Base-by-base conservation (phyloP, 2,113 vertebrate genomes). In the Nicator chloris region DNA sequence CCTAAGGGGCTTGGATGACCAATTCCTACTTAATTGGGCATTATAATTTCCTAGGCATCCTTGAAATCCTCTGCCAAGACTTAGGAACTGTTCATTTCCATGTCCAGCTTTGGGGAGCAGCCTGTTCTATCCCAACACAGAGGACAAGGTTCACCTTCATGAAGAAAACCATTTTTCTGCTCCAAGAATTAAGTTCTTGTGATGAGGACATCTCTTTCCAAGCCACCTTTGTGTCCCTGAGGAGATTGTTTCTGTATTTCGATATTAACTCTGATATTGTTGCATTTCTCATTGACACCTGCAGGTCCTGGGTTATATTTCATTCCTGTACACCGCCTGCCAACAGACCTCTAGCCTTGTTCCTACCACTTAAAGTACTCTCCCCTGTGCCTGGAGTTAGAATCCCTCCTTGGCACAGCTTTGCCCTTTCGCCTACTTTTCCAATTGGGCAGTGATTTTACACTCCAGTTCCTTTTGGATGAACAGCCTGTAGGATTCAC, bases 361-460 rank as follows among this genome's bases (percentile, higher is more conserved):
- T 75, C 44, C 39, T 27, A 54, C 7, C 56, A 44, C 26, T 84
- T 71, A n/a, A 39, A 2, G 10, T 19, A 59, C 39, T 61, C 47
- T 92, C 44, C 6, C n/a, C 72, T 54, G 33, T 51, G 49, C 79
- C 65, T 24, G 35, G 57, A 88, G 80, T 71, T 86, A 51, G 44
- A 84, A 82, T 30, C 14, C 23, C 57, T 30, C 37, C 1, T 33
- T 60, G 47, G 45, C 47, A 71, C 37, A 61, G 66, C 79, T 70
- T 59, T 71, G 50, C 64, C 84, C 56, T 80, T 92, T 81, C 13
- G 2, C 42, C 88, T 61, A 71, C 76, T 89, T 90, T 95, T 91
- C 86, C 82, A 65, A 65, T 73, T 13, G 30, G 76, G 73, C 77
- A 78, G 65, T 51, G 66, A 93, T 97, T 95, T 95, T 80, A 86